Conservation (phyloP, 2,888 invertebrate species). For the Melieria crassipennis region DNA sequence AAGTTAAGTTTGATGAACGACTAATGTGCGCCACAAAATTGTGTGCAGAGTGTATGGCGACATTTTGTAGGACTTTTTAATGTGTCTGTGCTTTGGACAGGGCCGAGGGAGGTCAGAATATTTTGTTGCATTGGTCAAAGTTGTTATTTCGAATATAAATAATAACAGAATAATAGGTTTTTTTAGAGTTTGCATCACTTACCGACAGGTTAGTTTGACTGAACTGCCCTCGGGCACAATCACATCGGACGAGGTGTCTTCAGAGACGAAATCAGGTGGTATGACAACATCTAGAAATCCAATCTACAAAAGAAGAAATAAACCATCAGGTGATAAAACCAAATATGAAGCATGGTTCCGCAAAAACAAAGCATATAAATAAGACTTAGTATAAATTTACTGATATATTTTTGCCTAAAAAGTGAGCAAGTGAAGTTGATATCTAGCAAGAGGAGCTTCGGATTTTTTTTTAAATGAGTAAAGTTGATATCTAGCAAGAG, state of each 20-base stretch:
- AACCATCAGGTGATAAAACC: background rate
- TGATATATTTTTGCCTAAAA: no score
- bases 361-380: background rate
- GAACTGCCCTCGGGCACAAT: slow-evolving; percentile 87
- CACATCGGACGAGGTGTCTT: slow-evolving; percentile 89
- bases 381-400: background rate
- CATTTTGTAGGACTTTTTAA: background rate
- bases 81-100: background rate
- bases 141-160: no score
- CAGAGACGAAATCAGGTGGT: slow-evolving; percentile 89
- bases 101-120: background rate
- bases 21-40: no score
- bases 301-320: slow-evolving; percentile 69
- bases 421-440: no score
- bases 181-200: slow-evolving; percentile 44
- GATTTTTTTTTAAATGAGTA: no score
- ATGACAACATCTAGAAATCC: slow-evolving; percentile 87
- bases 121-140: background rate
- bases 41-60: background rate
- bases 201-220: slow-evolving; percentile 72
- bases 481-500: no score
- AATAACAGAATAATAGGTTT: no score
- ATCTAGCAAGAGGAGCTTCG: no score
- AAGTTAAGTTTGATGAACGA: slow-evolving; percentile 14
- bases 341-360: background rate